A percentile compares a stretch with the other conserved stretches of the same genome.
Conservation (phyloP, 53 echinoderm and acorn worm genomes). For the Apostichopus leukothele region DNA sequence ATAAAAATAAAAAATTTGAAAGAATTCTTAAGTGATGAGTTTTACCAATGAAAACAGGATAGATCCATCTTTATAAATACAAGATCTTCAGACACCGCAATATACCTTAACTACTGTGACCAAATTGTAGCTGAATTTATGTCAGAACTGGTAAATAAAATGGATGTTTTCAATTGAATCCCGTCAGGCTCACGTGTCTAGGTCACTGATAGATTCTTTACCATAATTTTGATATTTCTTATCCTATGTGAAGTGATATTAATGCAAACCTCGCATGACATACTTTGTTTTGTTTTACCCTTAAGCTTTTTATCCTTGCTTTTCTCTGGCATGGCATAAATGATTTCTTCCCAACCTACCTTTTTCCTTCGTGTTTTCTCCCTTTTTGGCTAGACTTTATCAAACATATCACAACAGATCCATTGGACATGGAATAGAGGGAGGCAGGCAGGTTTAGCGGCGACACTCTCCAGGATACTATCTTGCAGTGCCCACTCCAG, state of each 20-base stretch:
- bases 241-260: conserved; percentile 5
- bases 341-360: conserved; percentile 16
- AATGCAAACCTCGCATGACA: not conserved
- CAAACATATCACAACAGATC: conserved; percentile 41
- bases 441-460: conserved; percentile 4
- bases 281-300: not conserved
- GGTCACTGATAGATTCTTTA: no score
- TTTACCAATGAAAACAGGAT: no score
- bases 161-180: no score
- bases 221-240: no score
- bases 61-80: no score
- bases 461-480: conserved; percentile 34
- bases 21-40: no score
- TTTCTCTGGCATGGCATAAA: conserved; percentile 5
- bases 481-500: conserved; percentile 40
- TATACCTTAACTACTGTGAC: no score
- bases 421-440: conserved; percentile 8
- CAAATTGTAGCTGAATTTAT: no score
- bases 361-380: conserved; percentile 16
- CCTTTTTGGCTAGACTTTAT: conserved; percentile 16
- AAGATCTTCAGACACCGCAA: no score
- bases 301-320: not conserved
- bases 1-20: no score
- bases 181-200: no score
- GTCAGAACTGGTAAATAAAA: no score